Conservation (phyloP, 2,113 vertebrate genomes). For the Cebidichthys violaceus region DNA sequence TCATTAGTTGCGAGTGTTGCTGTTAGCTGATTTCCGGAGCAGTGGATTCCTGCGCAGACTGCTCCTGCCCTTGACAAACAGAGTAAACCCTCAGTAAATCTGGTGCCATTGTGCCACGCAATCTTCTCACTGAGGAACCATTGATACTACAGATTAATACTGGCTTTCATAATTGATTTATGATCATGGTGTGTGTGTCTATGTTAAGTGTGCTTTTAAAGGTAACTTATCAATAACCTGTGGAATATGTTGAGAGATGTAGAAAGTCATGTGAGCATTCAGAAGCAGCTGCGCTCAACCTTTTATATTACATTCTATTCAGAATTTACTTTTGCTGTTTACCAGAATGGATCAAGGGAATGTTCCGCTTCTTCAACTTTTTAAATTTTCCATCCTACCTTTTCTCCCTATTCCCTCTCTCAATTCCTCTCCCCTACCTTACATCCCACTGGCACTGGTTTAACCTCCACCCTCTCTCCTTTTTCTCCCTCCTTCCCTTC, state of each 20-base stretch:
- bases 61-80: constrained; percentile 81
- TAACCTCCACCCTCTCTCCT: neutral
- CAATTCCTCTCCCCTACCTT: neutral
- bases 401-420: neutral
- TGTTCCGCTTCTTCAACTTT: neutral
- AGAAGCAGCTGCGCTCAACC: neutral
- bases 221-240: constrained; percentile 8
- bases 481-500: neutral
- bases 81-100: constrained; percentile 71
- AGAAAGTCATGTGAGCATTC: neutral
- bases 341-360: too few species aligned
- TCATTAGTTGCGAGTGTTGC: constrained; percentile 26
- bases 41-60: constrained; percentile 49
- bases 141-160: constrained; percentile 58
- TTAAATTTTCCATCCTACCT: neutral
- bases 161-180: constrained; percentile 53
- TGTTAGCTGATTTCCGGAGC: constrained; percentile 66
- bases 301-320: neutral
- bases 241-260: neutral
- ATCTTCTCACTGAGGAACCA: constrained; percentile 52
- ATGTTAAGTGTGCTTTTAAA: constrained; percentile 16
- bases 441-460: neutral
- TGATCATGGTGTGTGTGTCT: constrained; percentile 17
- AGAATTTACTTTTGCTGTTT: neutral
- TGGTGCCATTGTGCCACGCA: constrained; percentile 49